Conservation (phyloP, 2,797 vertebrate species). For the Lates japonicus region DNA sequence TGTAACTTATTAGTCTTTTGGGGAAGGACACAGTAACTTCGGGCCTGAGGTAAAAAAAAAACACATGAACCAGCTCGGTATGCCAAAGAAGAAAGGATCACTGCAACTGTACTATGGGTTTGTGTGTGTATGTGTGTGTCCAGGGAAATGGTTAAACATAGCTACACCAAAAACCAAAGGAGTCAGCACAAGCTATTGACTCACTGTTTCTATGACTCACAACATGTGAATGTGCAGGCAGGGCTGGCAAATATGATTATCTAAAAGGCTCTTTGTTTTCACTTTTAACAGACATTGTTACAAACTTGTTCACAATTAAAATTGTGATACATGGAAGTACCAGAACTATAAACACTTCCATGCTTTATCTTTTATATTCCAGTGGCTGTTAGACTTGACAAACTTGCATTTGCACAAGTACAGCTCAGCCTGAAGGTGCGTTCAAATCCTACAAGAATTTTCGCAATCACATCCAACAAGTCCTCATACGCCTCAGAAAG, state of each 20-base stretch:
- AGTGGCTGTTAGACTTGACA: not conserved
- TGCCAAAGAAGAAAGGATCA: not conserved
- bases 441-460: conserved; percentile 17
- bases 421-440: not conserved
- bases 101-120: not conserved
- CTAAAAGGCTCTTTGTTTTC: not conserved
- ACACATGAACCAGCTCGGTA: conserved; percentile 2
- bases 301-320: not conserved
- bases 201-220: conserved; percentile 75
- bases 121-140: not conserved
- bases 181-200: conserved; percentile 53
- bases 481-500: not conserved
- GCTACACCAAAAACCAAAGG: conserved; percentile 53
- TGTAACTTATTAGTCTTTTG: not conserved
- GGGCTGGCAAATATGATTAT: not conserved
- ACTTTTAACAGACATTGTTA: not conserved
- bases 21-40: not conserved
- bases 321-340: not conserved
- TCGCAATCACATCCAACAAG: not conserved
- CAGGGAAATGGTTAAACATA: conserved; percentile 53
- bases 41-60: not conserved
- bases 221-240: conserved; percentile 59
- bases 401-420: not conserved
- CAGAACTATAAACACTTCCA: not conserved
- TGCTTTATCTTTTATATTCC: not conserved